A percentile compares a stretch with the other conserved stretches of the same genome.
Conservation (phyloP, 2,888 invertebrate genomes). For the Andricus curvator region DNA sequence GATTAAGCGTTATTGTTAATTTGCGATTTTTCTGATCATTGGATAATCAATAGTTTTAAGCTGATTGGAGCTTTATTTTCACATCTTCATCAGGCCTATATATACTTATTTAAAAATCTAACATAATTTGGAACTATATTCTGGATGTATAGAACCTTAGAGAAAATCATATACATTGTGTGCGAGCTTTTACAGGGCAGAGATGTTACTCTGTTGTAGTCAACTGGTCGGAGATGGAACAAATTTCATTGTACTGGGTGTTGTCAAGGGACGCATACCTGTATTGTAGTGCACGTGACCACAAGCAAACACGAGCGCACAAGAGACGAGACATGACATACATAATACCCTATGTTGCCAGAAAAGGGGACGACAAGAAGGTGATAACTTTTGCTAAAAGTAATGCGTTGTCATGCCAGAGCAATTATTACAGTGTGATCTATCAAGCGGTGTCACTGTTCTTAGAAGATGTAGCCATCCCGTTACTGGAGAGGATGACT, state of each 20-base stretch:
- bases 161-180: too few species aligned
- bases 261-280: neutral
- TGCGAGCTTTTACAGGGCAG: neutral
- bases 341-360: constrained; percentile 1
- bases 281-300: constrained; percentile 2
- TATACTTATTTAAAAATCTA: too few species aligned
- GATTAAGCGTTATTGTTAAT: too few species aligned
- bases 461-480: constrained; percentile 7
- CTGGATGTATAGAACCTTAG: neutral
- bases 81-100: too few species aligned
- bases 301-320: neutral
- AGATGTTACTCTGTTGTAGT: neutral
- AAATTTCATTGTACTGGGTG: constrained; percentile 1
- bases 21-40: too few species aligned
- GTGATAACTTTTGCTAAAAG: neutral
- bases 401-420: neutral
- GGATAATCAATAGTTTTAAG: too few species aligned
- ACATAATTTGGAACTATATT: too few species aligned
- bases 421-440: constrained; percentile 7
- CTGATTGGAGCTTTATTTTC: too few species aligned
- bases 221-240: neutral
- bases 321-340: neutral
- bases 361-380: constrained; percentile 1
- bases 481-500: neutral
- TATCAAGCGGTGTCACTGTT: neutral